A percentile compares a stretch with the other conserved stretches of the same genome.
Conservation (phyloP, 2,888 invertebrate species). For the Cataglyphis albicans region DNA sequence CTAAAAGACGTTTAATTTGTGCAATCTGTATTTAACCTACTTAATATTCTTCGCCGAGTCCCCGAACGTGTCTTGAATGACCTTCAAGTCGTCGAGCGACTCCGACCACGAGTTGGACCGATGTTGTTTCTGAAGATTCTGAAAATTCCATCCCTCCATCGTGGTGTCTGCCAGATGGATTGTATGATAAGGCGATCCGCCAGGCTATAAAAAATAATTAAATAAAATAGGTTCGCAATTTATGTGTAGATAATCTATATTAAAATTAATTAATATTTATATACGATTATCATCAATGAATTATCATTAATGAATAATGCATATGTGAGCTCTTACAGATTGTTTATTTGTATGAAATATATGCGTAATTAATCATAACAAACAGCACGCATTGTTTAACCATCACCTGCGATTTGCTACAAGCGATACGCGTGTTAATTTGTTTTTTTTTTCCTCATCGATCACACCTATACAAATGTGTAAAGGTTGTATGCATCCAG, state of each 20-base stretch:
- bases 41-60: slow-evolving; percentile 81
- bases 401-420: slow-evolving; percentile 50
- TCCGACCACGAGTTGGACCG: slow-evolving; percentile 96
- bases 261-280: slow-evolving; percentile 3
- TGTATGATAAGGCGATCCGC: slow-evolving; percentile 96
- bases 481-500: slow-evolving; percentile 33
- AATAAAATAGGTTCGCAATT: slow-evolving; percentile 14
- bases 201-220: slow-evolving; percentile 87
- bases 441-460: not conserved
- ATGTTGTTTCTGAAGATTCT: slow-evolving; percentile 89
- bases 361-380: slow-evolving; percentile 31
- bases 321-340: slow-evolving; percentile 20
- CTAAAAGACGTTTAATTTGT: slow-evolving; percentile 52
- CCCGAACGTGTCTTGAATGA: slow-evolving; percentile 83
- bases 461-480: not conserved
- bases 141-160: slow-evolving; percentile 92
- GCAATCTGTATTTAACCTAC: slow-evolving; percentile 66
- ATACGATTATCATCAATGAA: not conserved
- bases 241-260: not conserved
- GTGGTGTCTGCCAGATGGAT: slow-evolving; percentile 93
- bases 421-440: slow-evolving; percentile 10
- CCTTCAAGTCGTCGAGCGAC: slow-evolving; percentile 91
- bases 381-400: slow-evolving; percentile 69
- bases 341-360: slow-evolving; percentile 62
- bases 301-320: slow-evolving; percentile 6